Conservation (phyloP, 2,113 vertebrate genomes). For the Heterochromis multidens region DNA sequence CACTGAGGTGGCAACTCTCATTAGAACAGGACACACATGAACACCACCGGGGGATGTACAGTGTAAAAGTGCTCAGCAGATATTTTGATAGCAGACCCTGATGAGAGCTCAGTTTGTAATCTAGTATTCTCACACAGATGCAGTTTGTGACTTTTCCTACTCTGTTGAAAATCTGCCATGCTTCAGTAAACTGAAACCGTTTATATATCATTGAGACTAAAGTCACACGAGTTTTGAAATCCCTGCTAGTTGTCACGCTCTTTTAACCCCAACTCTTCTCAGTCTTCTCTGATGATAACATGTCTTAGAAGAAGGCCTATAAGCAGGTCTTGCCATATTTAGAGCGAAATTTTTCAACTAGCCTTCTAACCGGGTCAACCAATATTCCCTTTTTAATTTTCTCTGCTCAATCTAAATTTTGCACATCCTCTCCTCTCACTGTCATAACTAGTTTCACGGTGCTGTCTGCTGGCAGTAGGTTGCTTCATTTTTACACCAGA, state of each 20-base stretch:
- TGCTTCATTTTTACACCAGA: background rate
- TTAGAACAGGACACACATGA: background rate
- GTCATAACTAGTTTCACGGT: background rate
- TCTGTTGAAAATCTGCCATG: background rate
- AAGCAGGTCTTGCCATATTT: background rate
- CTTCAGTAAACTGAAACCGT: background rate
- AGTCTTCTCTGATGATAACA: background rate
- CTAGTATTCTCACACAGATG: background rate
- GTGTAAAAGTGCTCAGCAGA: background rate
- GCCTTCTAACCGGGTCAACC: background rate
- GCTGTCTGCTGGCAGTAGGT: background rate
- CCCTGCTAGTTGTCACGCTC: background rate
- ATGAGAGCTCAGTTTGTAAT: background rate
- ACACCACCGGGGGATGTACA: background rate
- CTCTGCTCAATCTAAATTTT: background rate
- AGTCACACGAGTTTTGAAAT: no score
- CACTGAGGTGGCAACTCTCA: background rate
- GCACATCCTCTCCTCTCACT: background rate
- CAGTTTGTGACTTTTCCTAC: background rate
- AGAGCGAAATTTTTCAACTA: background rate
- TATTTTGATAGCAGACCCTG: background rate
- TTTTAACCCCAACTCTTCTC: background rate
- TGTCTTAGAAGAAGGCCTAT: background rate
- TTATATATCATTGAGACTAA: background rate
- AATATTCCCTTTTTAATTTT: background rate